phyloP scores from a whole-genome alignment of 2,888 invertebrate genomes.

The Resseliella maxima region DNA sequence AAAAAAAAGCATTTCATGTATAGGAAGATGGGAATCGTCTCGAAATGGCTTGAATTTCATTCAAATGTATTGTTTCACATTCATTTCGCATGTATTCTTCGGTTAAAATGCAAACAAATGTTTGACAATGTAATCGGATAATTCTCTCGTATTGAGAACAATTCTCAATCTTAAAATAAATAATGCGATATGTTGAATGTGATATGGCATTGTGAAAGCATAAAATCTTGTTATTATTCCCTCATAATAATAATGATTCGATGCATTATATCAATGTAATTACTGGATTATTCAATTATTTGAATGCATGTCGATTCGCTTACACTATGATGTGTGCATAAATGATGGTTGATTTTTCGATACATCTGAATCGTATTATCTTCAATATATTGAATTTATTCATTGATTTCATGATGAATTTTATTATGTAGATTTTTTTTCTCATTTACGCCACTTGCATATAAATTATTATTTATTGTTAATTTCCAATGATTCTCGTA shows the following conservation, averaged over 20 bases:
- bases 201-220: neutral
- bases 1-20: no score
- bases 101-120: no score
- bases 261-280: slow-evolving; percentile 32
- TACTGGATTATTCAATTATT: slow-evolving; percentile 36
- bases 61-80: no score
- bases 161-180: neutral
- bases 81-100: no score
- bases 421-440: neutral
- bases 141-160: neutral
- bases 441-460: no score
- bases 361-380: neutral
- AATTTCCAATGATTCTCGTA: neutral
- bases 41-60: no score
- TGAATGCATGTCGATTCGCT: no score
- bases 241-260: neutral
- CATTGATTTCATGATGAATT: neutral
- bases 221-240: neutral
- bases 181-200: no score
- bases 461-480: slow-evolving; percentile 1
- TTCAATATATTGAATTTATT: neutral
- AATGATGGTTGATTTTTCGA: neutral
- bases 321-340: neutral
- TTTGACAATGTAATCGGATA: no score
- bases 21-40: no score